Evolutionary conservation across 23 tunicate genomes (phyloP), one percentile per base, ranked within the genome.

Genomic region (Corella eumyota): DNA sequence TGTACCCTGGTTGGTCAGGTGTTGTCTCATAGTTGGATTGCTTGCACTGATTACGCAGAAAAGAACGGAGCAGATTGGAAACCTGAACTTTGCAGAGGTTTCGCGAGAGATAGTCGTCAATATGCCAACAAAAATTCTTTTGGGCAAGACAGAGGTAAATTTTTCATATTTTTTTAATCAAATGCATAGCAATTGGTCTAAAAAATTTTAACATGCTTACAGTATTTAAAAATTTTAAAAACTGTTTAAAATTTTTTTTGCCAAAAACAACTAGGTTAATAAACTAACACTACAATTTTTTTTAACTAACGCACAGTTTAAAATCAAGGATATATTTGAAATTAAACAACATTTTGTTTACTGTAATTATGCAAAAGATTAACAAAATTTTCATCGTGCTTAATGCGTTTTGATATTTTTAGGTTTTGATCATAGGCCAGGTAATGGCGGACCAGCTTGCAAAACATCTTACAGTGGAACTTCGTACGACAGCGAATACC

Each of bases 1-100:
- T n/a, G n/a, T n/a, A n/a, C n/a, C n/a, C n/a, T 51, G 11, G 19
- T 69, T 58, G 46, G 44, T 2, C 25, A 50, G 25, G 73, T 65
- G 24, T 2, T 25, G 7, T 38, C 63, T 24, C 93, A 83, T 53
- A 75, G 83, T 51, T 90, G 97, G 97, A 34, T 90, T 6, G 97
- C 97, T 19, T 90, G 97, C 36, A 31, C 72, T 22, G 97, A 90
- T 56, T 90, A 90, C 53, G 48, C 73, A 6, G 92, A 90, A 58
- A 90, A 90, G 48, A 90, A 90, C 49, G 97, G 74, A 1, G 69
- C 34, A 22, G n/a, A 73, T 47, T 90, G 83, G 75, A 68, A 83
- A 63, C 81, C 85, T 32, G 25, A 47, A 1, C 47, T 44, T 32
- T 90, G 97, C 65, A 48, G 97, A 56, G 97, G 83, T 2, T 87